Evolutionary conservation across 2,888 invertebrate species (phyloP).

Genomic region (Apodemia zela): DNA sequence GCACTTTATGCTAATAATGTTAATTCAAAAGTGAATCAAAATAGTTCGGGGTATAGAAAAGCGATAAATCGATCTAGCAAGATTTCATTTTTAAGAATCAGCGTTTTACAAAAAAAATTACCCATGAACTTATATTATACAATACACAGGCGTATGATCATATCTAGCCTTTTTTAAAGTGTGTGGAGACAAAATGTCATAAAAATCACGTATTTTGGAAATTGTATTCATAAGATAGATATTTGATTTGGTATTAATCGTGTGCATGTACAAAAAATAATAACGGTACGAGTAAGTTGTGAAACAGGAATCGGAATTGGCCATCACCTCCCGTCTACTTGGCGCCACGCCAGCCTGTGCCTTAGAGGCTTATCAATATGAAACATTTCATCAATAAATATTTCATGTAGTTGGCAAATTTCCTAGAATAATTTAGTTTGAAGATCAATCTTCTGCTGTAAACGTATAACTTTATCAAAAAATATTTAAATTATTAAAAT

Average conservation of each 20-base stretch:
- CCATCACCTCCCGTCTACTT: constrained; percentile 31
- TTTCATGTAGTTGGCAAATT: constrained; percentile 28
- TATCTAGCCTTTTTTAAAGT: too few species aligned
- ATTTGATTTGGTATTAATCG: background rate
- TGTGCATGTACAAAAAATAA: background rate
- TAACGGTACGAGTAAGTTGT: constrained; percentile 19
- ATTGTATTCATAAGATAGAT: too few species aligned
- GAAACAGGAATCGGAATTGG: constrained; percentile 32
- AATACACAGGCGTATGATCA: too few species aligned
- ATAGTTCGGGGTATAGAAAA: too few species aligned
- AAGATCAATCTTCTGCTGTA: background rate
- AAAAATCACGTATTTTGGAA: too few species aligned
- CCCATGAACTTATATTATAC: too few species aligned
- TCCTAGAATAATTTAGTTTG: constrained; percentile 12
- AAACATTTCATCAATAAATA: constrained; percentile 35
- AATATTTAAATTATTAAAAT: background rate
- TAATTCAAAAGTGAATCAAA: too few species aligned
- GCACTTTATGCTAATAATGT: too few species aligned
- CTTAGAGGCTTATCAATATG: constrained; percentile 32
- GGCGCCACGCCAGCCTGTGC: constrained; percentile 37
- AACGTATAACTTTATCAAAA: background rate
- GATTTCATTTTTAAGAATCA: too few species aligned
- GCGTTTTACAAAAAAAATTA: too few species aligned
- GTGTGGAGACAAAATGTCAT: too few species aligned
- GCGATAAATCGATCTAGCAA: too few species aligned